phyloP scores from a whole-genome alignment of 23 tunicate genomes.

The Ascidia mentula region DNA sequence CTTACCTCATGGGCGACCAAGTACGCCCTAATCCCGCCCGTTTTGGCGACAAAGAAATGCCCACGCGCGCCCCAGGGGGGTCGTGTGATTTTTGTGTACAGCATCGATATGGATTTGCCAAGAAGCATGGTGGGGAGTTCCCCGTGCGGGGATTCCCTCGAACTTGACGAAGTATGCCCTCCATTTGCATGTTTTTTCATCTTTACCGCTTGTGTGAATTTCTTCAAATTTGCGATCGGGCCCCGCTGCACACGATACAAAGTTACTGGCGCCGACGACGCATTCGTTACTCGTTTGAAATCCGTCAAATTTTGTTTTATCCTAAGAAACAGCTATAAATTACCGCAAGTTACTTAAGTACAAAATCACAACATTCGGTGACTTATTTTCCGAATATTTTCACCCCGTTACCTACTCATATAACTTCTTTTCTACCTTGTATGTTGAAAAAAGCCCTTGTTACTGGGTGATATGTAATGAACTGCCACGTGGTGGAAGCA shows the following conservation, averaged over 20 bases:
- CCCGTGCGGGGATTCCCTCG: not conserved
- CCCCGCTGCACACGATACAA: not conserved
- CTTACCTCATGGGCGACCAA: no score
- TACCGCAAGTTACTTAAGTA: not conserved
- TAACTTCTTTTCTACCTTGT: not conserved
- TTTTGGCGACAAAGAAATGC: no score
- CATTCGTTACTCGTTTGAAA: no score
- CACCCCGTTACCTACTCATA: not conserved
- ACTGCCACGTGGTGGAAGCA: not conserved
- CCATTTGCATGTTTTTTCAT: not conserved
- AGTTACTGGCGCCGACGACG: not conserved
- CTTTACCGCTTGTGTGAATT: not conserved
- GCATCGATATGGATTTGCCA: not conserved
- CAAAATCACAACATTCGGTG: not conserved
- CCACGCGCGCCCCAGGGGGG: not conserved
- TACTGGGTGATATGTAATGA: not conserved
- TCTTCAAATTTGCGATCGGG: not conserved
- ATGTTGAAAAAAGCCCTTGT: not conserved
- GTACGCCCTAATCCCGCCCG: no score
- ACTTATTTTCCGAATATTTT: not conserved
- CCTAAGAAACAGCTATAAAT: no score
- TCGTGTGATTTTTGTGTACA: not conserved
- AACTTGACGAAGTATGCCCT: not conserved
- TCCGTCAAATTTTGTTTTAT: no score
- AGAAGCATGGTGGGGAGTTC: conserved; percentile 8